Evolutionary conservation across 2,113 vertebrate genomes (phyloP), one percentile per base, ranked within the genome.

Genomic region (Rhea pennata): DNA sequence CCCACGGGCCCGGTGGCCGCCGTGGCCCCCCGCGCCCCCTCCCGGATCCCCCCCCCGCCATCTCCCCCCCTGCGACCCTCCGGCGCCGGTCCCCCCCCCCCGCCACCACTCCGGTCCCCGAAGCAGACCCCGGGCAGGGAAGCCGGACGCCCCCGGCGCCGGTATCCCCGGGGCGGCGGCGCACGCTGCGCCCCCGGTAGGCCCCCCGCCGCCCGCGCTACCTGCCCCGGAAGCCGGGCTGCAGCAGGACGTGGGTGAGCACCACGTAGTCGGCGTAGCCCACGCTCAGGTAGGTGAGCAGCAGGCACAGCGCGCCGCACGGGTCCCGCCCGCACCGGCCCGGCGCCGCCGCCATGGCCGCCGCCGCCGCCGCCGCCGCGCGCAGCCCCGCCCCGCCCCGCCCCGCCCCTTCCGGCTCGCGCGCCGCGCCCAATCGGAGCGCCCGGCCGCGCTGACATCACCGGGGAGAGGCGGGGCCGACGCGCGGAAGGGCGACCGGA

Each of bases 181-280:
- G n/a, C 42, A 42, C 42, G 42, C 42, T 42, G 9, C 42, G 27
- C 31, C 48, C 6, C 13, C 19, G 3, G 56, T 21, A 15, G 56
- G 33, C 22, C 39, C 33, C 48, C n/a, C 61, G 20, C 61, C 76
- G n/a, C n/a, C n/a, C 29, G 40, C 50, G 79, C 56, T 40, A 98
- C 98, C 98, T 98, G 84, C 87, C 98, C 17, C 98, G 95, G 95
- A 98, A 98, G 40, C 97, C 98, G 7, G 98, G 97, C 71, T 70
- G 84, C 77, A 98, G 96, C 73, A 98, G 97, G 8, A 98, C 97
- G 73, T 98, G 98, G 82, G 98, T 97, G 27, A 98, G 94, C 48
- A 98, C 98, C 93, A 98, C 98, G 78, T 98, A 98, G 90, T 98
- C 98, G 31, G 98, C 98, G 87, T 98, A 98, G 56, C 98, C 98